Percentiles rank a stretch among this genome's conserved stretches.
Evolutionary conservation across 2,888 invertebrate species (phyloP).

Genomic region (Heteropelma amictum): DNA sequence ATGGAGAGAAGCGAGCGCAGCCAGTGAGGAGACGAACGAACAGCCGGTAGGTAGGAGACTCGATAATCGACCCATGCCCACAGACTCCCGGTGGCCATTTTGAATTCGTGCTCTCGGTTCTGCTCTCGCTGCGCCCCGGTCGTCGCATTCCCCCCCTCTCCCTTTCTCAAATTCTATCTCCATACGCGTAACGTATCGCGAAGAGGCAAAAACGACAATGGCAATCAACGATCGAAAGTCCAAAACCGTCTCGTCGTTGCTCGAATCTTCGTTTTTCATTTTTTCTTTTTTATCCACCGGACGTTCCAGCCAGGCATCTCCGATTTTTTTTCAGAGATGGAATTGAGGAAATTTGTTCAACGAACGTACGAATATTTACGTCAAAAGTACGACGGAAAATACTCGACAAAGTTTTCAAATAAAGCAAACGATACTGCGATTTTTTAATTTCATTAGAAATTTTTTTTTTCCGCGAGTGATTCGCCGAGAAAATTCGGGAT

Average conservation of each 20-base stretch:
- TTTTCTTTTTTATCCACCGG: conserved; percentile 1
- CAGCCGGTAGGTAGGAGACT: conserved; percentile 55
- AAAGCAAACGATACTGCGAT: no score
- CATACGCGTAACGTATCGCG: not conserved
- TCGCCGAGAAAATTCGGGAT: no score
- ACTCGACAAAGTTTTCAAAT: no score
- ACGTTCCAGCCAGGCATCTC: no score
- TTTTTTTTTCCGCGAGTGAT: no score
- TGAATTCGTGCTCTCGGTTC: conserved; percentile 52
- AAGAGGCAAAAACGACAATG: conserved; percentile 15
- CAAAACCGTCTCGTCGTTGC: conserved; percentile 3
- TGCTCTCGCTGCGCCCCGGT: not conserved
- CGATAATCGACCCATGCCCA: conserved; percentile 55
- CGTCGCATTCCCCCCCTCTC: not conserved
- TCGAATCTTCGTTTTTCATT: not conserved
- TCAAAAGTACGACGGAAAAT: no score
- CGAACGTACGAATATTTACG: no score
- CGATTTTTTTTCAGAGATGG: no score
- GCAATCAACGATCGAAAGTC: conserved; percentile 32
- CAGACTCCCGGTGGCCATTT: conserved; percentile 58
- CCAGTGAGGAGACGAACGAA: conserved; percentile 45
- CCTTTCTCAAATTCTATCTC: not conserved
- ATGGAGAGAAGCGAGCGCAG: conserved; percentile 48
- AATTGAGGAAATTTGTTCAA: no score
- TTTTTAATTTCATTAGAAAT: no score